Evolutionary conservation across 2,888 invertebrate species (phyloP).

Genomic region (Drosophila kambysellisi): DNA sequence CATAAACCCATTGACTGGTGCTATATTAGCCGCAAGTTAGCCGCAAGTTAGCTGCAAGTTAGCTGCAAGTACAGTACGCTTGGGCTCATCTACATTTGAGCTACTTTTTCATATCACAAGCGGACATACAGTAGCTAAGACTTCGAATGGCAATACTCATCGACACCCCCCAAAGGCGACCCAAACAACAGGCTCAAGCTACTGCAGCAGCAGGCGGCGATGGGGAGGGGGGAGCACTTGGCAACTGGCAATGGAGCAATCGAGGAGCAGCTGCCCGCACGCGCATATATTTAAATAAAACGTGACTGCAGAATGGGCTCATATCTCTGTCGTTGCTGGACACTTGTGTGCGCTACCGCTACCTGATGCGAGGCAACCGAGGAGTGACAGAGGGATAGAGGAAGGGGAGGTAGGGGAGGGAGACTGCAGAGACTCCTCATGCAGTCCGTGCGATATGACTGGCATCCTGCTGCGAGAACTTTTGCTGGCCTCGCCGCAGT

Average conservation of each 20-base stretch:
- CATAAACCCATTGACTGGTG: slow-evolving; percentile 5
- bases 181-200: slow-evolving; percentile 15
- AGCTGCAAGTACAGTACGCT: slow-evolving; percentile 39
- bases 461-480: slow-evolving; percentile 75
- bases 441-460: slow-evolving; percentile 47
- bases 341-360: slow-evolving; percentile 82
- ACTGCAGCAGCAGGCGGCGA: slow-evolving; percentile 15
- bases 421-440: slow-evolving; percentile 19
- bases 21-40: slow-evolving; percentile 9
- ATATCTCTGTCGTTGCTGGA: slow-evolving; percentile 80
- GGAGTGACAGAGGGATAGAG: not conserved
- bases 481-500: slow-evolving; percentile 50
- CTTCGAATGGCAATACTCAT: slow-evolving; percentile 55
- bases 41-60: not conserved
- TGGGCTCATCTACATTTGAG: slow-evolving; percentile 41
- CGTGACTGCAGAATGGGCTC: slow-evolving; percentile 78
- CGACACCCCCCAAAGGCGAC: slow-evolving; percentile 53
- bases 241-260: slow-evolving; percentile 22
- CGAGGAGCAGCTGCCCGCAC: slow-evolving; percentile 74
- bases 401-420: not conserved
- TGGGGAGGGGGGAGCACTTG: not conserved
- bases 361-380: slow-evolving; percentile 65
- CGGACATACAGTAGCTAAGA: slow-evolving; percentile 64
- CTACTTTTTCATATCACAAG: slow-evolving; percentile 41
- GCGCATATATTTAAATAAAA: slow-evolving; percentile 83